Conservation (phyloP, 2,113 vertebrate species). For the Dolichotis patagonum region DNA sequence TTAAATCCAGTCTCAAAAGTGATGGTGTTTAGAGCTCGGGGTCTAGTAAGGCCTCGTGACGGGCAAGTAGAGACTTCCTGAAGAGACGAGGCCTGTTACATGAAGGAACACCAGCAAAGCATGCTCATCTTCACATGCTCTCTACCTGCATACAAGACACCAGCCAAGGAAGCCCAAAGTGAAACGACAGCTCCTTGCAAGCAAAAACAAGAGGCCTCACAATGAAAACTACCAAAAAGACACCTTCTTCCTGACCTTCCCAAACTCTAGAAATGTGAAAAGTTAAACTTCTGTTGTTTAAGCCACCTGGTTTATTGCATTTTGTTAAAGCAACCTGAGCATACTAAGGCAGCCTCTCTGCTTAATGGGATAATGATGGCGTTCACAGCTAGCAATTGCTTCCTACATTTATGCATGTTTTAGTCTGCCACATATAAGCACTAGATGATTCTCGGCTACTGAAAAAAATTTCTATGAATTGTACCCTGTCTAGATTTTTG, state of each 20-base stretch:
- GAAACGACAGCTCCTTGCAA: background rate
- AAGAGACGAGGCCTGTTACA: background rate
- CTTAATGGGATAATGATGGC: background rate
- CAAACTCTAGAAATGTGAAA: background rate
- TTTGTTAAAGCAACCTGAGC: background rate
- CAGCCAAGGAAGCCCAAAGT: background rate
- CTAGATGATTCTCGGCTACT: background rate
- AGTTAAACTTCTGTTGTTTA: background rate
- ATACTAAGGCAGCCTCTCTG: background rate
- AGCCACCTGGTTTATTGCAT: background rate
- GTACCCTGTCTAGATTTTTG: background rate
- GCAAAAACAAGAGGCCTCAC: too few species aligned
- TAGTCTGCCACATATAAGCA: background rate
- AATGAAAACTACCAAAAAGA: background rate
- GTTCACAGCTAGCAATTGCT: background rate
- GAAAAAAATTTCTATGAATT: background rate
- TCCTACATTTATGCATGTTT: background rate
- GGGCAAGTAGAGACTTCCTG: background rate
- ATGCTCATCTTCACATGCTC: background rate
- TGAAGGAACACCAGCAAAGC: background rate
- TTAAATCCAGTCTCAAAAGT: background rate
- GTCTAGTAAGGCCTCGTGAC: background rate
- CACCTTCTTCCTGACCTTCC: background rate
- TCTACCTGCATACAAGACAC: too few species aligned
- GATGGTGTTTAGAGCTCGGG: background rate